Percentiles rank a stretch among this genome's conserved stretches.
Evolutionary conservation across 92 coral and sea anemone genomes (phyloP).

Genomic region (Epizoanthus ramosus): DNA sequence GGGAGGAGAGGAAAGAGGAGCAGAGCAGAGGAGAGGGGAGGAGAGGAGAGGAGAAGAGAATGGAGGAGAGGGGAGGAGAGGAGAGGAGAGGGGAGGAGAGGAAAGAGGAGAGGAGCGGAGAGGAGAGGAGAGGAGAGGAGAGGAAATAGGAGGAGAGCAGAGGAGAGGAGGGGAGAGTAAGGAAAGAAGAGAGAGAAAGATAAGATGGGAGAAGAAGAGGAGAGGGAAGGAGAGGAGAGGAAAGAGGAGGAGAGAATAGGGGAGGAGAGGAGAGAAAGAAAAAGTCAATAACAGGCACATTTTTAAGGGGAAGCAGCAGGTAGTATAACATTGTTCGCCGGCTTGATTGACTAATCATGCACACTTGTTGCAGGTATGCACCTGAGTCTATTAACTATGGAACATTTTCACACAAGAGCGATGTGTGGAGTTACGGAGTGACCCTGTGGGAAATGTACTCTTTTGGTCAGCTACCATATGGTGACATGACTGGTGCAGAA

Average conservation of each 20-base stretch:
- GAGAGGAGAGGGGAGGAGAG: background rate
- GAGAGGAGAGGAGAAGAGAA: background rate
- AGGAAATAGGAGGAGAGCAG: background rate
- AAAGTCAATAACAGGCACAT: background rate
- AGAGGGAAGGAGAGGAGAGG: background rate
- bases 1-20: too few relatives aligned
- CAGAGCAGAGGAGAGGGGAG: background rate
- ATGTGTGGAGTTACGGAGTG: conserved; percentile 99
- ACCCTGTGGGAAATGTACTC: conserved; percentile 99
- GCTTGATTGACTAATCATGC: background rate
- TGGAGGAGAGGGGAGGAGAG: too few relatives aligned
- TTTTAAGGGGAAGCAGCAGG: background rate
- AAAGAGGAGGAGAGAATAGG: background rate
- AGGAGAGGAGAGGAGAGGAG: background rate
- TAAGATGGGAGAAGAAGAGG: background rate
- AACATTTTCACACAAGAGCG: conserved; percentile 97
- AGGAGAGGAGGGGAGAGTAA: too few relatives aligned
- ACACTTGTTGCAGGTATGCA: conserved; percentile 79
- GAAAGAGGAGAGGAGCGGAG: too few relatives aligned
- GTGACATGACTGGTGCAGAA: conserved; percentile 99
- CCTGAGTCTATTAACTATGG: conserved; percentile 99
- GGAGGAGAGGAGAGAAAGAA: background rate
- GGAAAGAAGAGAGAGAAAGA: too few relatives aligned
- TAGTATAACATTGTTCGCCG: background rate
- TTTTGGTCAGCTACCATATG: conserved; percentile 96